Evolutionary conservation across 2,113 vertebrate genomes (phyloP), one percentile per base, ranked within the genome.

Genomic region (Tichodroma muraria): DNA sequence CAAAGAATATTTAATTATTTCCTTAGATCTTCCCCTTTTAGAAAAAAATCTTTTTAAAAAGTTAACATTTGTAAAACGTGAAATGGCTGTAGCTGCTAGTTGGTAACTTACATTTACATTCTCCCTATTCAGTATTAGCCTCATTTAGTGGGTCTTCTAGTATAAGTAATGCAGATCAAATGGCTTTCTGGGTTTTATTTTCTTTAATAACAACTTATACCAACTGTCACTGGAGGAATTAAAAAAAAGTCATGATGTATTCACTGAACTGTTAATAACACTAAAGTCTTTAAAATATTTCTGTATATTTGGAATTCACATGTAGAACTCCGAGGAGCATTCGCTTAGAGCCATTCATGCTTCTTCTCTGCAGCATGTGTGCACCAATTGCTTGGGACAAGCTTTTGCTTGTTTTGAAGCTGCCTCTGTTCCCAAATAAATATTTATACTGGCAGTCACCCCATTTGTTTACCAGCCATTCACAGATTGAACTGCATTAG

Each of bases 361-460:
- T 91, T 31, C 80, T 85, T 78, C 86, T 93, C 71, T 87, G 63
- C 69, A 88, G 84, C 40, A 22, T 63, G 25, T 0, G 6, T 8
- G 31, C 75, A 61, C 69, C 56, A 61, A 77, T 91, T 90, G 69
- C 92, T 95, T 72, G 86, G 92, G 92, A 97, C 92, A 97, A 96
- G 80, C 87, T 96, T 90, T 42, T 91, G 69, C 94, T 96, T 96
- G 88, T 96, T 98, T 96, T 50, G 88, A 81, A 76, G 44, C 86
- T 86, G 93, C 85, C 68, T 93, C 78, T 89, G 38, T 85, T 97
- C 95, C 97, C 59, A 89, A 96, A 85, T 97, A 97, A 98, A 95
- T 97, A 94, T 98, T 98, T 97, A 89, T 85, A 93, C 80, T 97
- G 97, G 97, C 97, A 97, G 77, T 91, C 97, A 84, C 92, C 94